These are phyloP conservation scores for Chaetogeoica ovagalla DNA, from an alignment of 2,888 invertebrate genomes.

Conservation along the genomic window DNA sequence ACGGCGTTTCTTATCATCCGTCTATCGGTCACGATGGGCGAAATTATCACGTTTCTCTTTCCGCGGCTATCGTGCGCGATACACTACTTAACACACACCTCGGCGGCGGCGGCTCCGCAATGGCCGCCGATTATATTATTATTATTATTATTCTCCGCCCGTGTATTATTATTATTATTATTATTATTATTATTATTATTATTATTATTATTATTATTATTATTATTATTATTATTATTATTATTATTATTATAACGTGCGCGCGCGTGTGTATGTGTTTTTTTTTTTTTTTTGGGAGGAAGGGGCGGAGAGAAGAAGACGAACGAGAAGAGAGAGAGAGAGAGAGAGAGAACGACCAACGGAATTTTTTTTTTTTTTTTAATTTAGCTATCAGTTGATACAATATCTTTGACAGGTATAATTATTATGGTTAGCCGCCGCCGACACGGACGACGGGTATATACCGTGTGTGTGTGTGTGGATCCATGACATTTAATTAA, in stretches of 20 bases:
- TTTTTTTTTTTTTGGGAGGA: no score
- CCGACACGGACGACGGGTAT: slow-evolving; percentile 30
- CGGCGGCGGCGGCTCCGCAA: no score
- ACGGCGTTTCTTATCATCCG: slow-evolving; percentile 44
- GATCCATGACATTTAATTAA: slow-evolving; percentile 53
- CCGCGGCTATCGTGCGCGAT: background rate
- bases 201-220: no score
- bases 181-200: no score
- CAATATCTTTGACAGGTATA: slow-evolving; percentile 53
- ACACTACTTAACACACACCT: no score
- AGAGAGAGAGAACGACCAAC: slow-evolving; percentile 32
- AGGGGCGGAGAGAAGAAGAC: no score
- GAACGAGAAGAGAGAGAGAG: background rate
- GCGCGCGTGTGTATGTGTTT: background rate
- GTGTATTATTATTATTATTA: no score
- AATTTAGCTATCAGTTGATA: slow-evolving; percentile 52
- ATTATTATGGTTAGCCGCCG: slow-evolving; percentile 40
- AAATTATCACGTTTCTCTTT: slow-evolving; percentile 42
- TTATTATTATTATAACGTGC: slow-evolving; percentile 7
- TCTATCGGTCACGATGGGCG: slow-evolving; percentile 11
- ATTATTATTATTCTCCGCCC: no score
- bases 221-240: no score
- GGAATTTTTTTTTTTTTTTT: slow-evolving; percentile 44
- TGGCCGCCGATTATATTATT: background rate
- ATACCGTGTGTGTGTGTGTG: slow-evolving; percentile 27